Conservation (phyloP, 2,888 invertebrate genomes). For the Hydriomena furcata region DNA sequence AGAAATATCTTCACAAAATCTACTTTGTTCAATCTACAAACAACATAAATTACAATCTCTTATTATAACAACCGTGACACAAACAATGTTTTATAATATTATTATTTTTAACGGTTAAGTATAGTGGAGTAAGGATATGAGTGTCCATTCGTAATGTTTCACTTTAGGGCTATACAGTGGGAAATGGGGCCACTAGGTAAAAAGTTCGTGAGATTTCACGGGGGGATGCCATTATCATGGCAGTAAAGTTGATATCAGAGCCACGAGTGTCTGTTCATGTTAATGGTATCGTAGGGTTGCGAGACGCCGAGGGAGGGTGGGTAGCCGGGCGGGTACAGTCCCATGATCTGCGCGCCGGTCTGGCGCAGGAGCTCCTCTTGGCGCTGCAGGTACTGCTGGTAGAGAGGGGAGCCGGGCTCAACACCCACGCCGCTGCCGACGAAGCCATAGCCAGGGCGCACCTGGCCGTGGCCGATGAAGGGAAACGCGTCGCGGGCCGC, state of each 20-base stretch:
- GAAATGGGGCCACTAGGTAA: constrained; percentile 7
- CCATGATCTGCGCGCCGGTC: constrained; percentile 85
- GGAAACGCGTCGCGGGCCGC: constrained; percentile 76
- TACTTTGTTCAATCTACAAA: constrained; percentile 62
- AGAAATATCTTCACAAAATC: constrained; percentile 55
- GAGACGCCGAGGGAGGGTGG: constrained; percentile 85
- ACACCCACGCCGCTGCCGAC: constrained; percentile 83
- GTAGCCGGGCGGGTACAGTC: constrained; percentile 87
- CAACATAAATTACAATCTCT: constrained; percentile 69
- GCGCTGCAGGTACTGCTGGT: constrained; percentile 88
- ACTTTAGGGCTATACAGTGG: neutral
- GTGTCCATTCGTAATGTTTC: constrained; percentile 9
- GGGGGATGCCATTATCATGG: constrained; percentile 29
- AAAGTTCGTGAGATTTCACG: constrained; percentile 8
- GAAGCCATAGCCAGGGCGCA: constrained; percentile 85
- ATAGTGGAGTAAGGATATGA: constrained; percentile 13
- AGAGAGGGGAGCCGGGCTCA: constrained; percentile 86
- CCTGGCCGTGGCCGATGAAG: constrained; percentile 84
- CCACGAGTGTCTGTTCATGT: constrained; percentile 87
- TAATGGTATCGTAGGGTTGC: constrained; percentile 88
- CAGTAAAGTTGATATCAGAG: constrained; percentile 67
- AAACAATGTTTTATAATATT: constrained; percentile 49
- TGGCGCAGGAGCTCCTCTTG: constrained; percentile 85
- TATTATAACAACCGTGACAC: constrained; percentile 63
- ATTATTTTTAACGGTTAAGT: constrained; percentile 5